Percentiles rank a stretch among this genome's conserved stretches.
phyloP scores from a whole-genome alignment of 2,113 vertebrate species.

The Silurus glanis region DNA sequence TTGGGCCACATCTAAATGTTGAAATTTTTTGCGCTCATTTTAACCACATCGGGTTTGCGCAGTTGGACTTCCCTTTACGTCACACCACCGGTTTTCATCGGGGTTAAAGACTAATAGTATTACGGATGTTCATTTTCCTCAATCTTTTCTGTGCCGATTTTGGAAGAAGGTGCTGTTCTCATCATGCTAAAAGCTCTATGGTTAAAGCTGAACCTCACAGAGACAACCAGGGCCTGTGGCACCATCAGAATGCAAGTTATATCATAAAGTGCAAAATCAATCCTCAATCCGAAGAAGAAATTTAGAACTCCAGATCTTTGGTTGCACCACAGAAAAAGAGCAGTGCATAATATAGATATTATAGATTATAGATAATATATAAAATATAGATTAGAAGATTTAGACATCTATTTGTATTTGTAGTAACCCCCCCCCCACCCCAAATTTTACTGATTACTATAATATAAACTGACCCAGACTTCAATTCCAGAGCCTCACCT shows the following conservation, averaged over 20 bases:
- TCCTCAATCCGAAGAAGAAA: background rate
- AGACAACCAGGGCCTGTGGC: background rate
- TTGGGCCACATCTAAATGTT: background rate
- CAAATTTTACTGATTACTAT: background rate
- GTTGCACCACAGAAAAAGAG: background rate
- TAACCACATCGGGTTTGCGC: background rate
- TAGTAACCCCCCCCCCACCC: too few relatives aligned
- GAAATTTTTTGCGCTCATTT: background rate
- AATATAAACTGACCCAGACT: background rate
- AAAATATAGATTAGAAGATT: too few relatives aligned
- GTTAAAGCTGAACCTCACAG: background rate
- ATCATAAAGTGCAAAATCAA: background rate
- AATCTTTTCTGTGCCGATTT: background rate
- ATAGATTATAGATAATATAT: background rate
- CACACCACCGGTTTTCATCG: background rate
- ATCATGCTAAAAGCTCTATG: background rate
- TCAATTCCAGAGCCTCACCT: constrained; percentile 58
- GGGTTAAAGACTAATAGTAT: background rate
- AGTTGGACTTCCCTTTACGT: background rate
- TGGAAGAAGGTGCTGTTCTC: background rate
- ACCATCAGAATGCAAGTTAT: background rate
- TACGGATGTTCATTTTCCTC: background rate
- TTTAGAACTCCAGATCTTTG: background rate
- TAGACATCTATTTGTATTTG: too few relatives aligned
- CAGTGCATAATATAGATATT: background rate